Evolutionary conservation across 2,113 vertebrate species (phyloP), one percentile per base, ranked within the genome.

Genomic region (Neotoma lepida): DNA sequence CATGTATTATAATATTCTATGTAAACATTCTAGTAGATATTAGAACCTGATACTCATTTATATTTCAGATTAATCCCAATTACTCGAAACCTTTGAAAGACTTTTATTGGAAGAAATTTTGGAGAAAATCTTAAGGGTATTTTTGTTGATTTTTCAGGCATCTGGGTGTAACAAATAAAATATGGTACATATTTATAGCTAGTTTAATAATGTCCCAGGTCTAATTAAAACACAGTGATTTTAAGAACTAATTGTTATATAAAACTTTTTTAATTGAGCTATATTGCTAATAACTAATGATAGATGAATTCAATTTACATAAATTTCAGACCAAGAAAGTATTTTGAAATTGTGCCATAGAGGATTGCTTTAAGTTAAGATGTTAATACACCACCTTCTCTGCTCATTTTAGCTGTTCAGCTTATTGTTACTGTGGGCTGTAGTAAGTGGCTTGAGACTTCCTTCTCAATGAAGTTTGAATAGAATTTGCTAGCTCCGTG

Each of bases 271-370:
- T 76, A 97, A 98, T 99, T 98, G 98, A 98, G 98, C 98, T 97
- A 98, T 98, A 98, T 98, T 99, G 98, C 98, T 99, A 99, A 99
- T 99, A 99, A 99, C 98, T 98, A 98, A 99, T 97, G 98, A 99
- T 99, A 98, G 99, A 99, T 98, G 99, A 99, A 99, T 99, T 99
- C 98, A 99, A 99, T 99, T 99, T 98, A 98, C 99, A 99, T 99
- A 99, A 98, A 99, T 99, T 99, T 99, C 97, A 99, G 98, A 98
- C 99, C 98, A 98, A 98, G 98, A 99, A 98, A 99, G 99, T 99
- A 98, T 99, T 99, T 98, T 98, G 99, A 99, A 98, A 98, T 99
- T 98, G 98, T 99, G 98, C 99, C 99, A 98, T 95, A 96, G 99
- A 99, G 99, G 98, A 99, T 99, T 99, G 98, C 98, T 99, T 98